phyloP scores from a whole-genome alignment of 2,888 invertebrate species.

The Piscicola geometra region DNA sequence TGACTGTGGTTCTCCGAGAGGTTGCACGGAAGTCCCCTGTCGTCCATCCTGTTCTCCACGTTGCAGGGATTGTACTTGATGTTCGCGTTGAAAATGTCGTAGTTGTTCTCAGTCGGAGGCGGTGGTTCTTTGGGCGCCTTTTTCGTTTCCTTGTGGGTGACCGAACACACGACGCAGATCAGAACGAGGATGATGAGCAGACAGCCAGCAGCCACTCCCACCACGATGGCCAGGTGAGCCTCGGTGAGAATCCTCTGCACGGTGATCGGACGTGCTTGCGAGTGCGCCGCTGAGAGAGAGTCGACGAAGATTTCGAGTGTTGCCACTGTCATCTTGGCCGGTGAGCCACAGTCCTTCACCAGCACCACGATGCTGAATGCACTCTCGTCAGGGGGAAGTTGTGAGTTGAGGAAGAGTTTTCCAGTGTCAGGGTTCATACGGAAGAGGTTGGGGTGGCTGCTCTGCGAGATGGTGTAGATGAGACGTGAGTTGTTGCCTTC shows the following conservation, averaged over 20 bases:
- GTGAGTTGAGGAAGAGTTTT: conserved; percentile 18
- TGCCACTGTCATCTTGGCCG: conserved; percentile 21
- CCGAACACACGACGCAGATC: conserved; percentile 28
- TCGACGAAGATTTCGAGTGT: conserved; percentile 26
- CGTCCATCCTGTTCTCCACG: conserved; percentile 18
- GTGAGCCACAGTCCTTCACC: conserved; percentile 31
- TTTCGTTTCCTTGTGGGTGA: conserved; percentile 20
- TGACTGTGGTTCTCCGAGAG: conserved; percentile 17
- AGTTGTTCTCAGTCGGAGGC: not conserved
- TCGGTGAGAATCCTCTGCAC: conserved; percentile 31
- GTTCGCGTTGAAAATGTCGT: conserved; percentile 13
- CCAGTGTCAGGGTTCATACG: conserved; percentile 25
- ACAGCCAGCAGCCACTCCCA: conserved; percentile 33
- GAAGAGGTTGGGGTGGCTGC: conserved; percentile 23
- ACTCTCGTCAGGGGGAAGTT: conserved; percentile 3
- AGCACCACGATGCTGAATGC: conserved; percentile 25
- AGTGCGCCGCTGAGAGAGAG: conserved; percentile 25
- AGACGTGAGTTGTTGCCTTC: conserved; percentile 32
- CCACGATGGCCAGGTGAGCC: conserved; percentile 33
- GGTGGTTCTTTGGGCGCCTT: conserved; percentile 10
- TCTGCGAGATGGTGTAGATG: conserved; percentile 27
- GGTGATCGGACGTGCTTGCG: conserved; percentile 23
- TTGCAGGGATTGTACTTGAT: conserved; percentile 28
- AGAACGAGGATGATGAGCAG: conserved; percentile 31
- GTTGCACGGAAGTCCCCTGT: conserved; percentile 10